Conservation (phyloP, 2,797 vertebrate species). For the Uromys caudimaculatus region DNA sequence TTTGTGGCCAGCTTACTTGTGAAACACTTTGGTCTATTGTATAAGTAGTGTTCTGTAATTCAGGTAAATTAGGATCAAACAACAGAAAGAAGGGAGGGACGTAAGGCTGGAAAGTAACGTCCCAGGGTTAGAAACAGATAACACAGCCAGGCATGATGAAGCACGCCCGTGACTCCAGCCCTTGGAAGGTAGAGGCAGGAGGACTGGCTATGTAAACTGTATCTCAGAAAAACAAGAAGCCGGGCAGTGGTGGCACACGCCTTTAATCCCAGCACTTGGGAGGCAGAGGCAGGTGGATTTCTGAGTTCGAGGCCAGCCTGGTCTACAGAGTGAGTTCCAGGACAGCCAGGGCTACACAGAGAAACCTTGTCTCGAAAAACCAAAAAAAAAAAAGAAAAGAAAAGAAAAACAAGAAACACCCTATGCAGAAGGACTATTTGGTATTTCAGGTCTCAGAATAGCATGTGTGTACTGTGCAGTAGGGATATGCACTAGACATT, state of each 20-base stretch:
- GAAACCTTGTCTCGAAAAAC: too few species aligned
- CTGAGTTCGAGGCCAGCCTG: too few species aligned
- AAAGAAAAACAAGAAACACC: too few species aligned
- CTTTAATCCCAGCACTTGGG: too few species aligned
- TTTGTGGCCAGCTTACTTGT: neutral
- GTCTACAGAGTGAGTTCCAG: too few species aligned
- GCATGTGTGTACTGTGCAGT: neutral
- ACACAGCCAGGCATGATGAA: neutral
- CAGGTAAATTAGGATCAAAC: constrained; percentile 5
- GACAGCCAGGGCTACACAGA: too few species aligned
- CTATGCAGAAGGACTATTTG: neutral
- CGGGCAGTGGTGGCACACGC: too few species aligned
- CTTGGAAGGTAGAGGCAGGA: neutral
- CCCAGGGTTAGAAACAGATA: neutral
- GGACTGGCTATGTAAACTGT: neutral
- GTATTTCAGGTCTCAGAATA: neutral
- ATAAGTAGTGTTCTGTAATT: neutral
- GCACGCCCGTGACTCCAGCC: neutral
- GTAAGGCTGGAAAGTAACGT: neutral
- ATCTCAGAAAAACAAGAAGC: too few species aligned
- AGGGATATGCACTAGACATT: neutral
- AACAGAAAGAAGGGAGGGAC: neutral
- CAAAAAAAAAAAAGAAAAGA: too few species aligned
- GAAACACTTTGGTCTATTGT: neutral
- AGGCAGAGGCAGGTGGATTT: too few species aligned